Percentiles rank a stretch among this genome's conserved stretches.
Conservation (phyloP, 1,140 invertebrate genomes). For the Gryon sp. region DNA sequence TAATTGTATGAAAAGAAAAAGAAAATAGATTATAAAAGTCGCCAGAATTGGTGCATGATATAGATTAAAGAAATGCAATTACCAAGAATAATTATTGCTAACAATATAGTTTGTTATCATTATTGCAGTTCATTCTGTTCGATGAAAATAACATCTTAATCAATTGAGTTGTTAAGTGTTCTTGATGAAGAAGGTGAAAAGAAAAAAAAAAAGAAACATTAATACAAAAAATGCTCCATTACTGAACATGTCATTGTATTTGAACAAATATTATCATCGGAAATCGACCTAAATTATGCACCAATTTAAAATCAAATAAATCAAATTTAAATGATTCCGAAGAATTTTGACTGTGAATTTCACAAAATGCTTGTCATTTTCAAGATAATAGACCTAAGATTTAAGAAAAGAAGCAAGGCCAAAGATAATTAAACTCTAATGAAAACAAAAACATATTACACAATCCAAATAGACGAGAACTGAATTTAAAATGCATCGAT, state of each 20-base stretch:
- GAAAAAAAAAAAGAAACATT: constrained; percentile 2
- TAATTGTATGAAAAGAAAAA: background rate
- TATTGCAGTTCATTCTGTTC: constrained; percentile 24
- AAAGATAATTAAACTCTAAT: background rate
- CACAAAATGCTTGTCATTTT: no score
- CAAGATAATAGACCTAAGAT: no score
- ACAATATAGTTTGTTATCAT: constrained; percentile 4
- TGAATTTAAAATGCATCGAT: constrained; percentile 28
- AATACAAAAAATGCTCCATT: constrained; percentile 19
- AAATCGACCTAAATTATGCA: constrained; percentile 3
- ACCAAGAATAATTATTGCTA: constrained; percentile 1
- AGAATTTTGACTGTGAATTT: no score
- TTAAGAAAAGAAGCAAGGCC: background rate
- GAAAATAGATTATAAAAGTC: background rate
- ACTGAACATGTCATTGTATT: constrained; percentile 19
- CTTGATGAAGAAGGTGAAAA: no score
- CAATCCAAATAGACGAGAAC: background rate
- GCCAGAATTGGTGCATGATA: background rate
- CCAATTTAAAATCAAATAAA: no score
- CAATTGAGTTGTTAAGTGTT: constrained; percentile 19
- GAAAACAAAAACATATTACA: background rate
- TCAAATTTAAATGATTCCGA: background rate
- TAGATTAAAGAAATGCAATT: background rate
- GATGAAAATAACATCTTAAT: constrained; percentile 27
- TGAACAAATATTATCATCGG: constrained; percentile 2